Evolutionary conservation across 1,140 invertebrate genomes (phyloP), one percentile per base, ranked within the genome.

Genomic region (Heliconius congener): DNA sequence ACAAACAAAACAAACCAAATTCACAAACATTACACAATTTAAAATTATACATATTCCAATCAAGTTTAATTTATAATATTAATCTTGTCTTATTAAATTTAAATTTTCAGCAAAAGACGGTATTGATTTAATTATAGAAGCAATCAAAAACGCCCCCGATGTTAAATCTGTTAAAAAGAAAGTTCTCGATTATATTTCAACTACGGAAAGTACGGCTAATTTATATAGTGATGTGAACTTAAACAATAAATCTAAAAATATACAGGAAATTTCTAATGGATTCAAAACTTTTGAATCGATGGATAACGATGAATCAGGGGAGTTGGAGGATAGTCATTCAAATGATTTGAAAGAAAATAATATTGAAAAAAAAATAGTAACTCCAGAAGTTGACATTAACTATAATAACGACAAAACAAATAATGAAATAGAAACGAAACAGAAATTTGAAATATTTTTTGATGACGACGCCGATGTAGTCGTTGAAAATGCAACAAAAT

Each of bases 51-150:
- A 23, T 23, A 23, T 23, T 23, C 23, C 23, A 23, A 23, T 23
- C 23, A 23, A 23, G 23, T 23, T 23, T 23, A 23, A 23, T 23
- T 23, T 23, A 23, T 23, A 30, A 34, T 0, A 23, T 52, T 50
- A 52, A 27, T 39, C 1, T 27, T 82, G 3, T 23, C 23, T 23
- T 23, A 23, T 23, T 23, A 23, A 23, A 23, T 60, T 23, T 80
- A 80, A 81, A 83, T 66, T 66, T 60, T 75, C 86, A 94, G 92
- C 80, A 13, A 83, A 84, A n/a, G 92, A 94, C 50, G 92, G 91
- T 1, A 90, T 93, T 70, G 91, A 94, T 80, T 75, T 93, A 79
- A 78, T 94, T 46, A 88, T 94, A 77, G 91, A 93, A 18, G 90
- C 90, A 23, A 93, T 94, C 23, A 89, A 87, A 88, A 87, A 84